Evolutionary conservation across 64 coral and sea anemone genomes (phyloP).

Genomic region (Catalaphyllia jardinei): DNA sequence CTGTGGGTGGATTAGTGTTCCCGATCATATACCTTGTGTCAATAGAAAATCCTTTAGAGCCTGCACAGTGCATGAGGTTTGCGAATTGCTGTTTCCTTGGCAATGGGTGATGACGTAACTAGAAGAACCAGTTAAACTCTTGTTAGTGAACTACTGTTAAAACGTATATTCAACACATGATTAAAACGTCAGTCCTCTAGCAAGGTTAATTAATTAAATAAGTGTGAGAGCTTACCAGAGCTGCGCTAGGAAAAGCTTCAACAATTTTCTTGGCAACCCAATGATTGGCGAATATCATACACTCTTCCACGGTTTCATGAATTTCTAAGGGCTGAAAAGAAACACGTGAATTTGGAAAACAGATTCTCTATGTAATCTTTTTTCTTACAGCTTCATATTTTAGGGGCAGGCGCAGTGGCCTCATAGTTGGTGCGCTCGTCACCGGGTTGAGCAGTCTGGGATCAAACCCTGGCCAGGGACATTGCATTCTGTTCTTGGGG

Average conservation of each 20-base stretch:
- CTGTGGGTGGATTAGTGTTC: too few species aligned
- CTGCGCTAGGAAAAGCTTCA: slow-evolving; percentile 61
- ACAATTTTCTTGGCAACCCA: slow-evolving; percentile 95
- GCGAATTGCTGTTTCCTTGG: slow-evolving; percentile 75
- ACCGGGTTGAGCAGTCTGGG: too few species aligned
- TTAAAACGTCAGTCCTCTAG: too few species aligned
- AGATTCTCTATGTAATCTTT: not conserved
- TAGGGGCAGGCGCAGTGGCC: not conserved
- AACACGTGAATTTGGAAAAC: not conserved
- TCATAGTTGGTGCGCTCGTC: too few species aligned
- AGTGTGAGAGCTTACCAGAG: slow-evolving; percentile 60
- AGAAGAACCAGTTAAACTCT: not conserved
- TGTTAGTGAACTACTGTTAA: not conserved
- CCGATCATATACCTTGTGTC: slow-evolving; percentile 58
- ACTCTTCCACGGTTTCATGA: slow-evolving; percentile 90
- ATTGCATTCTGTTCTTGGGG: too few species aligned
- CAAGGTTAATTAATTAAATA: too few species aligned
- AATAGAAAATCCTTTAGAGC: slow-evolving; percentile 84
- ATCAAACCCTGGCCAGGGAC: too few species aligned
- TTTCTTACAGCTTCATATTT: not conserved
- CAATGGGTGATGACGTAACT: slow-evolving; percentile 88
- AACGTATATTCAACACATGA: too few species aligned
- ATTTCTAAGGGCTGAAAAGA: slow-evolving; percentile 78
- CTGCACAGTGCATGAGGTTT: slow-evolving; percentile 77
- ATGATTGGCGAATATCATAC: slow-evolving; percentile 97